Evolutionary conservation across 2,888 invertebrate genomes (phyloP), one percentile per base, ranked within the genome.

Genomic region (Rhingia campestris): DNA sequence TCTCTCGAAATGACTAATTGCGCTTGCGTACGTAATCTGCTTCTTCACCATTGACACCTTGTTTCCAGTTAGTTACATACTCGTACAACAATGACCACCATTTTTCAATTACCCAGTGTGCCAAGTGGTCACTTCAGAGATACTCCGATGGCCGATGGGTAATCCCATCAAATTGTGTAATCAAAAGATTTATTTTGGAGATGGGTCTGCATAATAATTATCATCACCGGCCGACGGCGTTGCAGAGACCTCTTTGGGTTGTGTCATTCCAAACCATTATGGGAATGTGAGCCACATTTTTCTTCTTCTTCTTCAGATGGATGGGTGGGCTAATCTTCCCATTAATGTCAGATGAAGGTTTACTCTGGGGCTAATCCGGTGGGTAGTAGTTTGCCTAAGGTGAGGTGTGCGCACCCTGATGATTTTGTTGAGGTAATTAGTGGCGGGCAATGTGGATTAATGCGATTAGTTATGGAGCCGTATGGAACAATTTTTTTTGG

Each of bases 1-100:
- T 47, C 33, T 41, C 33, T 41, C 59, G 30, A 37, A 53, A 35
- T 43, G 73, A 63, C 54, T 63, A 53, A 69, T 41, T 63, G 49
- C 33, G 43, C 45, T 32, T 30, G 43, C 35, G 47, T 56, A 58
- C 58, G 41, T 58, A 64, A 74, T 41, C 22, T 22, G 12, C 56
- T 39, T 30, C 75, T 67, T 59, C 59, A 37, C 37, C 51, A 12
- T 51, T 41, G 66, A 49, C 35, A 45, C 12, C 43, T 56, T 51
- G 47, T 14, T 45, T 7, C 5, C 56, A 6, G 39, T 32, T 12
- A 45, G 32, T 7, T 33, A 32, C 66, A 66, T 49, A 47, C 2
- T 7, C 14, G 3, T 43, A 30, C 66, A 12, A 30, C 41, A 53
- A 45, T 43, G 54, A 7, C 37, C 14, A 6, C 45, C 45, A 47